These are phyloP conservation scores for Lissonota sp. DNA, from an alignment of 2,888 invertebrate genomes.

Conservation along the genomic window DNA sequence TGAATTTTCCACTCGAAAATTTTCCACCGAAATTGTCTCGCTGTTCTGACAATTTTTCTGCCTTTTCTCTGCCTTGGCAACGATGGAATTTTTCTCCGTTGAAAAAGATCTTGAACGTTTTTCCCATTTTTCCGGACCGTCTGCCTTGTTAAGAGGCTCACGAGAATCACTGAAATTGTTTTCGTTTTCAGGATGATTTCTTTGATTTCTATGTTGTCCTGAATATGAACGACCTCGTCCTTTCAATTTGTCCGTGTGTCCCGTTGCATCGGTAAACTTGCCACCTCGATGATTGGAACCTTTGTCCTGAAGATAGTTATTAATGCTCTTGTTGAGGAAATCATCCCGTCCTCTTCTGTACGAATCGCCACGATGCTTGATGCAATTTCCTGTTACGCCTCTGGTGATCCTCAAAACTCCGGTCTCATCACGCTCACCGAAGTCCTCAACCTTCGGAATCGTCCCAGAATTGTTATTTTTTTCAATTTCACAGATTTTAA, in stretches of 20 bases:
- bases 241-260: neutral
- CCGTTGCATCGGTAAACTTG: neutral
- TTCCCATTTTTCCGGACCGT: neutral
- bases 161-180: constrained; percentile 4
- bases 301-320: constrained; percentile 59
- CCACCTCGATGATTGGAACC: constrained; percentile 21
- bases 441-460: constrained; percentile 63
- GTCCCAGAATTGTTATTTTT: constrained; percentile 17
- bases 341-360: constrained; percentile 51
- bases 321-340: constrained; percentile 63
- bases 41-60: too few relatives aligned
- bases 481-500: neutral
- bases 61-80: too few relatives aligned
- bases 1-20: neutral
- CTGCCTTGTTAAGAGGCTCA: constrained; percentile 9
- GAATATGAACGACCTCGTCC: constrained; percentile 1
- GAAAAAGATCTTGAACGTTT: constrained; percentile 16
- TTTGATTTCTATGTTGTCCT: constrained; percentile 13
- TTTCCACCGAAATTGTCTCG: too few relatives aligned
- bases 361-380: constrained; percentile 29
- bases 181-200: constrained; percentile 4
- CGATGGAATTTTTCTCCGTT: too few relatives aligned
- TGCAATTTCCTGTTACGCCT: neutral
- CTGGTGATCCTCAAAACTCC: constrained; percentile 57
- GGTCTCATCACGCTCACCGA: constrained; percentile 55